Conservation (phyloP, 2,888 invertebrate species). For the Microchrysa polita region DNA sequence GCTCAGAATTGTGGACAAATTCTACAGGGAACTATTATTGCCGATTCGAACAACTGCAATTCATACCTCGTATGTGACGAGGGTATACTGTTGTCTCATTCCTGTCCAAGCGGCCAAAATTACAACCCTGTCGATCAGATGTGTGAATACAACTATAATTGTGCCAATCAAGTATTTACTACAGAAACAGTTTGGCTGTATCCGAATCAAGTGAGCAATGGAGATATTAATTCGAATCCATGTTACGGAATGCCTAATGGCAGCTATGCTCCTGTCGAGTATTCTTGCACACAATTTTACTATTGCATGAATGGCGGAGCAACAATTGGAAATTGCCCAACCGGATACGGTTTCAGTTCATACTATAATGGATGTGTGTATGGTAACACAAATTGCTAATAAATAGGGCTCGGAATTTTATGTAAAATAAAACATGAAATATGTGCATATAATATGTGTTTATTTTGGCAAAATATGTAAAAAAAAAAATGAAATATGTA, state of each 20-base stretch:
- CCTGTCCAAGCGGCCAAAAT: neutral
- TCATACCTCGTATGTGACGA: neutral
- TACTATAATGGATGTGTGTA: too few species aligned
- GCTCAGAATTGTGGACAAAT: constrained; percentile 15
- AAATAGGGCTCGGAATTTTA: too few species aligned
- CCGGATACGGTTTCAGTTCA: constrained; percentile 19
- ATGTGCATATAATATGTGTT: too few species aligned
- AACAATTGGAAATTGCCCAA: constrained; percentile 1
- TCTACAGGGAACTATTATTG: constrained; percentile 13
- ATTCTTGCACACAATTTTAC: constrained; percentile 29
- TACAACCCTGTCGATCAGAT: neutral
- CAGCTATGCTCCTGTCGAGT: neutral
- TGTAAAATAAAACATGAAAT: too few species aligned
- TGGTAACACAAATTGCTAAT: too few species aligned
- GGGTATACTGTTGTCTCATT: neutral
- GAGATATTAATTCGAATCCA: neutral
- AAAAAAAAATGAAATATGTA: too few species aligned
- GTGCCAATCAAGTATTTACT: neutral
- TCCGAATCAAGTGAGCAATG: neutral
- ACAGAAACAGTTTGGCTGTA: neutral
- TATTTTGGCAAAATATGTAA: too few species aligned
- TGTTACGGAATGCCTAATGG: constrained; percentile 21
- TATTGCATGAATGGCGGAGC: constrained; percentile 10
- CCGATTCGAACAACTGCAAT: constrained; percentile 15
- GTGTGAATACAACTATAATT: neutral